A percentile compares a stretch with the other conserved stretches of the same genome.
Conservation (phyloP, 2,797 vertebrate species). For the Babyrousa celebensis region DNA sequence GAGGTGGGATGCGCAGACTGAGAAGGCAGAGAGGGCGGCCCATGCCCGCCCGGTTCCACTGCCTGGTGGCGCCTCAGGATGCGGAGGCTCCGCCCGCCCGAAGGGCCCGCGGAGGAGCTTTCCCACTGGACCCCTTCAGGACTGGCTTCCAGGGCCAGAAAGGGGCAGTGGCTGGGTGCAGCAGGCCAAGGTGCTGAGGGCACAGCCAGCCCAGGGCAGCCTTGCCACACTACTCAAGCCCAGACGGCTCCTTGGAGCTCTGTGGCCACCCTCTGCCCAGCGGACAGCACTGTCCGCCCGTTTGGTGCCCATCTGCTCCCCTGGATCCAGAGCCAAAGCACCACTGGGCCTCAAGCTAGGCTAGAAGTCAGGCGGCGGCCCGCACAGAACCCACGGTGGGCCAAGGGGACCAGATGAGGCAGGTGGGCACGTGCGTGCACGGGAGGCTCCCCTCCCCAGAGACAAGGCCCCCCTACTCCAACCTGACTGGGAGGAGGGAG, state of each 20-base stretch:
- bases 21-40: slow-evolving; percentile 41
- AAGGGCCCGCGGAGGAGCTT: slow-evolving; percentile 3
- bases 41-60: slow-evolving; percentile 1
- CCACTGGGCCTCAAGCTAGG: neutral
- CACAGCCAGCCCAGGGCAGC: neutral
- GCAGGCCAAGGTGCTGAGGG: neutral
- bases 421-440: rapidly evolving
- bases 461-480: neutral
- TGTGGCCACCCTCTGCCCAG: neutral
- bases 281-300: neutral
- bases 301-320: slow-evolving; percentile 10
- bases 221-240: neutral
- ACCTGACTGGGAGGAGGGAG: neutral
- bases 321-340: neutral
- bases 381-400: neutral
- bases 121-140: slow-evolving; percentile 16
- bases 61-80: slow-evolving; percentile 40
- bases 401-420: neutral
- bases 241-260: neutral
- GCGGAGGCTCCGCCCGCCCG: slow-evolving; percentile 45
- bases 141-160: slow-evolving; percentile 50
- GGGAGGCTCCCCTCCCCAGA: neutral
- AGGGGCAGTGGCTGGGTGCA: neutral
- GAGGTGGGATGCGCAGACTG: slow-evolving; percentile 3
- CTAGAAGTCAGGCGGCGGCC: neutral